These are phyloP conservation scores for Peromyscus maniculatus DNA, from an alignment of 2,113 vertebrate genomes.

Conservation along the genomic window DNA sequence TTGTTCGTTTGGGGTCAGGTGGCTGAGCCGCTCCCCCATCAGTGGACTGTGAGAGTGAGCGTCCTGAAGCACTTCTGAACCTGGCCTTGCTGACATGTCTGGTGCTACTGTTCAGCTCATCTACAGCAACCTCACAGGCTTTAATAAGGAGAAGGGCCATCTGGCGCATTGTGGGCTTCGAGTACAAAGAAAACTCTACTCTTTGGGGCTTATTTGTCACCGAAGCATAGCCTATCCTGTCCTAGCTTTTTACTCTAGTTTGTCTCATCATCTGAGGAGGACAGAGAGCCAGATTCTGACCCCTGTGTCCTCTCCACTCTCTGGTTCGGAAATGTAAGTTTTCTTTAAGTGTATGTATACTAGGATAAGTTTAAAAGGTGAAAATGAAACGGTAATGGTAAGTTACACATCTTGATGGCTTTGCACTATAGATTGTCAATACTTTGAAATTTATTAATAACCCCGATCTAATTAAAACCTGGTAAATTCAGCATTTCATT, in stretches of 20 bases:
- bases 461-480: not conserved
- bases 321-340: not conserved
- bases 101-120: not conserved
- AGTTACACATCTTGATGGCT: not conserved
- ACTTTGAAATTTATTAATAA: constrained; percentile 26
- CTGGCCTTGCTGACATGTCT: not conserved
- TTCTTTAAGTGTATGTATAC: not conserved
- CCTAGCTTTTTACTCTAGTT: not conserved
- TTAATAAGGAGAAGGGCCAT: not conserved
- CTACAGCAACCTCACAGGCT: not conserved
- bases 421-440: not conserved
- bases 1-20: not conserved
- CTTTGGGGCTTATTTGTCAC: not conserved
- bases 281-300: not conserved
- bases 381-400: not conserved
- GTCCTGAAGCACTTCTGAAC: not conserved
- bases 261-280: not conserved
- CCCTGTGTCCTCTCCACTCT: not conserved
- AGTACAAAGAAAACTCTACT: not conserved
- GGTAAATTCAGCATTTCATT: constrained; percentile 28
- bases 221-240: not conserved
- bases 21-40: not conserved
- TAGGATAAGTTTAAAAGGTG: not conserved
- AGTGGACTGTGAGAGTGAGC: too few relatives aligned
- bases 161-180: not conserved